phyloP scores from a whole-genome alignment of 1,140 invertebrate species.

The Muscidifurax raptorellus region DNA sequence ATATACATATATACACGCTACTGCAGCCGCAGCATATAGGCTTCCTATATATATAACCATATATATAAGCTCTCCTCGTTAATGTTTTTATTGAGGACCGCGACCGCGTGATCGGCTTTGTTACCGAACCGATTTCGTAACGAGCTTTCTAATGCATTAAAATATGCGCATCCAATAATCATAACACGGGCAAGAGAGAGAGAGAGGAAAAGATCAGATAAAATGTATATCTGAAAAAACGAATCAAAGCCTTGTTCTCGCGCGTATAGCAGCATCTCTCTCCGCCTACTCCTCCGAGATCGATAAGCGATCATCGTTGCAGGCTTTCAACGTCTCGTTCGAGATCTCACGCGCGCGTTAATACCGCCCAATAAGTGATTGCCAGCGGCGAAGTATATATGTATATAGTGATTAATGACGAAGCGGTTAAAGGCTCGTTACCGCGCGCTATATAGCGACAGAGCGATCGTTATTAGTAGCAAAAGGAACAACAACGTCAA shows the following conservation, averaged over 20 bases:
- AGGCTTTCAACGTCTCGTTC: neutral
- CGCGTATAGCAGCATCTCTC: neutral
- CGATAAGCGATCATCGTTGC: slow-evolving; percentile 12
- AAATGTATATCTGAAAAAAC: slow-evolving; percentile 6
- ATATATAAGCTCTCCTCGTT: too few relatives aligned
- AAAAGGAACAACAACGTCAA: too few relatives aligned
- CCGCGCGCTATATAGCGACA: neutral
- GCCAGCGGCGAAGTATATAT: neutral
- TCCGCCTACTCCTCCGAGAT: slow-evolving; percentile 11
- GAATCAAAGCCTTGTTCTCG: neutral
- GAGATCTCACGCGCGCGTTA: neutral
- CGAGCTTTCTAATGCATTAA: neutral
- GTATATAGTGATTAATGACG: slow-evolving; percentile 8
- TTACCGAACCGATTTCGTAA: neutral
- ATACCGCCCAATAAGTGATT: neutral
- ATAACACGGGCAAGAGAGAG: too few relatives aligned
- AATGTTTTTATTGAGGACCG: too few relatives aligned
- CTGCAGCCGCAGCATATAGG: too few relatives aligned
- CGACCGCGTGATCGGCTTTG: too few relatives aligned
- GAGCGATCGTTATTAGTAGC: too few relatives aligned
- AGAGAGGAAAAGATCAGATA: neutral
- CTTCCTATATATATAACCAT: too few relatives aligned
- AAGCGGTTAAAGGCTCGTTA: slow-evolving; percentile 12
- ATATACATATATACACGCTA: neutral
- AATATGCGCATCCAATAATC: too few relatives aligned